Percentiles rank a stretch among this genome's conserved stretches.
Conservation (phyloP, 2,113 vertebrate species). For the Cottus gobio region DNA sequence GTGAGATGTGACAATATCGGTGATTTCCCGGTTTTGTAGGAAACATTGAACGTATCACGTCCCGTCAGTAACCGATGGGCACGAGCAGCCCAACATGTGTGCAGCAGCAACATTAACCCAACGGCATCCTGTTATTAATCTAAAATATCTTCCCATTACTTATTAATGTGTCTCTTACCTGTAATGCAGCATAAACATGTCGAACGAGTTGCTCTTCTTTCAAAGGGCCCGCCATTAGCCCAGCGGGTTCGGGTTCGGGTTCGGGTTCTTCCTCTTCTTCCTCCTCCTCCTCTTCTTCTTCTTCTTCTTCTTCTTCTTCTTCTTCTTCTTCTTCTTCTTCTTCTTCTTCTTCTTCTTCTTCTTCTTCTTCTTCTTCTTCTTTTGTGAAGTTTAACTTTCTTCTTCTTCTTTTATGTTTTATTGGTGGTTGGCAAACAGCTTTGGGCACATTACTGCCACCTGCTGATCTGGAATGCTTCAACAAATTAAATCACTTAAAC, state of each 20-base stretch:
- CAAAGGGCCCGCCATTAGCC: conserved; percentile 79
- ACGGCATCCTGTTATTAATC: too few species aligned
- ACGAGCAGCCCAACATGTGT: not conserved
- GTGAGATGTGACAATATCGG: too few species aligned
- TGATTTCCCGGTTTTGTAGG: too few species aligned
- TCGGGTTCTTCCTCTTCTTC: not conserved
- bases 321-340: too few species aligned
- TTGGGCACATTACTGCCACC: not conserved
- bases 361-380: not conserved
- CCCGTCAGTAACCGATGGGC: too few species aligned
- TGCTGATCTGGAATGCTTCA: not conserved
- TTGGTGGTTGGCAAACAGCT: not conserved
- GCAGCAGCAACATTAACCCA: not conserved
- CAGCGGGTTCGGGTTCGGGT: too few species aligned
- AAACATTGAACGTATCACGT: not conserved
- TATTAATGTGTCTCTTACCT: conserved; percentile 66
- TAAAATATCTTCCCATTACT: not conserved
- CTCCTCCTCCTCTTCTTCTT: too few species aligned
- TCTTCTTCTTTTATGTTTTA: not conserved
- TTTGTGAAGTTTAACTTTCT: too few species aligned
- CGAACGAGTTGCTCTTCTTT: conserved; percentile 51
- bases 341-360: not conserved
- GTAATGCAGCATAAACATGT: conserved; percentile 66
- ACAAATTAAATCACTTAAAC: not conserved
- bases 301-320: too few species aligned